Evolutionary conservation across 2,888 invertebrate genomes (phyloP), one percentile per base, ranked within the genome.

Genomic region (Dorcus parallelipipedus): DNA sequence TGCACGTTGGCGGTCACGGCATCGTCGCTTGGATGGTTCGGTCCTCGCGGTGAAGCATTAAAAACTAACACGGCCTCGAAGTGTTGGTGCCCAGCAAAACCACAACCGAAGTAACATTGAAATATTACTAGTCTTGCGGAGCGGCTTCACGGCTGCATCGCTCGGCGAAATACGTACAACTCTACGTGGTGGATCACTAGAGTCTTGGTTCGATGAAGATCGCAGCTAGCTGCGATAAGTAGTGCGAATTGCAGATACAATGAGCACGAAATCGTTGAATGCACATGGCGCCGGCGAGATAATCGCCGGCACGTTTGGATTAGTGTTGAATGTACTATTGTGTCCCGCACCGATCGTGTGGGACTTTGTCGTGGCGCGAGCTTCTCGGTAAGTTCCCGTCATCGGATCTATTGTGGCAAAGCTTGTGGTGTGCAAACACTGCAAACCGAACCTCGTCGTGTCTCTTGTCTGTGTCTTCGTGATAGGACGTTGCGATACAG

Each of bases 201-300:
- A 81, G 81, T 82, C 81, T 80, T 80, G 80, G 77, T 78, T 82
- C 82, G 82, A 83, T 83, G 82, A 83, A 83, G 81, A 82, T 80
- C 82, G 82, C 81, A 82, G 69, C 71, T 51, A 57, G 33, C 17
- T 59, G 56, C 63, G 64, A 48, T 54, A 58, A 57, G 51, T 54
- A 54, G 47, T 38, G 78, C 79, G 79, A 80, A 76, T 73, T 78
- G 80, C 80, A 80, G 78, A 77, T 80, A 80, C 81, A 81, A 80
- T 80, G 80, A 86, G 79, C 83, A 83, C 83, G 81, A 82, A 84
- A 80, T 79, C 79, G 82, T 84, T 78, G 82, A 56, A 56, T 38
- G 56, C 52, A 52, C 52, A 45, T 79, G n/a, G 80, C 62, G 60
- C 63, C 64, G 61, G 69, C 70, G 69, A 71, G 71, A 68, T 66